Conservation (phyloP, 2,113 vertebrate species). For the Actenoides lindsayi region DNA sequence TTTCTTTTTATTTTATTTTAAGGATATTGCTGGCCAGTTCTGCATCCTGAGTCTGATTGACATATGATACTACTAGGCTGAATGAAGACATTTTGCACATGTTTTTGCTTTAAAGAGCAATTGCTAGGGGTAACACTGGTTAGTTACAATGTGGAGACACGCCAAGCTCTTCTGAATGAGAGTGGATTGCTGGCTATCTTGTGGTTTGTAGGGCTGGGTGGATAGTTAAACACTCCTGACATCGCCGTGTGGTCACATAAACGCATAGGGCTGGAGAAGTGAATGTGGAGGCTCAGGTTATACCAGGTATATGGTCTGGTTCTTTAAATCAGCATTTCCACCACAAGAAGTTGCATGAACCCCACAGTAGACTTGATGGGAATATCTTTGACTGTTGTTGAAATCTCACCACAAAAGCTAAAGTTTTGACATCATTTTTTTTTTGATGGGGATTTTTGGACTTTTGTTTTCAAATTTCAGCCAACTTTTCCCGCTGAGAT, state of each 20-base stretch:
- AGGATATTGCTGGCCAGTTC: conserved; percentile 31
- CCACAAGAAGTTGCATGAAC: background rate
- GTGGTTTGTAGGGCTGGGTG: background rate
- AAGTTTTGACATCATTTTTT: background rate
- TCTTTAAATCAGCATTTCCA: background rate
- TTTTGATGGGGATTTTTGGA: background rate
- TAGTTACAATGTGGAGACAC: background rate
- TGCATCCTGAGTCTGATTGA: conserved; percentile 59
- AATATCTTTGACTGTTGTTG: background rate
- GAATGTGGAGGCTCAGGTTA: background rate
- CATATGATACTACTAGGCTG: conserved; percentile 44
- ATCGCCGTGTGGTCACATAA: background rate
- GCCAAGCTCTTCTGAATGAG: conserved; percentile 14
- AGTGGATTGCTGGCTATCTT: conserved; percentile 27
- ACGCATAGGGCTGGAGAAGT: background rate
- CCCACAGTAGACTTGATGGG: background rate
- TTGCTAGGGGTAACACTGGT: conserved; percentile 62
- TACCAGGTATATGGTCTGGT: background rate
- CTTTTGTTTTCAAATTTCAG: background rate
- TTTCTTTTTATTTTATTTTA: background rate
- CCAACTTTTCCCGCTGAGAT: background rate
- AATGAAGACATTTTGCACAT: conserved; percentile 61
- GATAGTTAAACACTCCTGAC: conserved; percentile 28
- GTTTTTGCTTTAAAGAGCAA: conserved; percentile 65
- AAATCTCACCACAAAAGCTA: background rate